Base-by-base conservation (phyloP, 2,113 vertebrate genomes). In the Oncorhynchus keta region DNA sequence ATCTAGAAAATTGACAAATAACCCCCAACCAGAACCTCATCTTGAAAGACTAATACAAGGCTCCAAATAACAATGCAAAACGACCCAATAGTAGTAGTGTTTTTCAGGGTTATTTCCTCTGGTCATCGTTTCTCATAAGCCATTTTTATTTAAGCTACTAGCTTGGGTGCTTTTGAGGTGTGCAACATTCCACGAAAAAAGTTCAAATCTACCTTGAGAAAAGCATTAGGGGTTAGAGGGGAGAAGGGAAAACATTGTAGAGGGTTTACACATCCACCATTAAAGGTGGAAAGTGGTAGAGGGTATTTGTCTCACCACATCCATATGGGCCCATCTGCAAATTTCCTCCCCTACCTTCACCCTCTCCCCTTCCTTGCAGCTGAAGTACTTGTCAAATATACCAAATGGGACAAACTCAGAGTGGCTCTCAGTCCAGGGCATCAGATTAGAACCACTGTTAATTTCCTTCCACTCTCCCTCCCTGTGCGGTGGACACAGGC, bases 381-480 rank as follows among this genome's bases (percentile, higher is more conserved):
- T 35, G 30, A 78, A 62, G 72, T 26, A 13, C 48, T 20, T 67
- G 26, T 66, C 24, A 12, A 72, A 62, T 35, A 48, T 55, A 45
- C 16, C 6, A 22, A 62, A 62, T 8, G 35, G 8, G 9, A 79
- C 51, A 55, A 55, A 26, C 39, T 3, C 13, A 2, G 14, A 59
- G 57, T 20, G 18, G 20, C 7, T 49, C 49, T 20, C 30, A 20
- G 16, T 22, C 8, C 68, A 20, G 9, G 3, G 35, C 64, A 81
- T 51, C 70, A 69, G 66, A 73, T 76, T 39, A 68, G 66, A 49
- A n/a, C 57, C 20, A 6, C 61, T 72, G 16, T 35, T 75, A 30
- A 74, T 22, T 78, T 45, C 65, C 66, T 22, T 11, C 13, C 67
- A 6, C 20, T 16, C 66, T 35, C 66, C 32, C 16, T 14, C 13